Conservation (phyloP, 2,797 vertebrate genomes). For the Miichthys miiuy region DNA sequence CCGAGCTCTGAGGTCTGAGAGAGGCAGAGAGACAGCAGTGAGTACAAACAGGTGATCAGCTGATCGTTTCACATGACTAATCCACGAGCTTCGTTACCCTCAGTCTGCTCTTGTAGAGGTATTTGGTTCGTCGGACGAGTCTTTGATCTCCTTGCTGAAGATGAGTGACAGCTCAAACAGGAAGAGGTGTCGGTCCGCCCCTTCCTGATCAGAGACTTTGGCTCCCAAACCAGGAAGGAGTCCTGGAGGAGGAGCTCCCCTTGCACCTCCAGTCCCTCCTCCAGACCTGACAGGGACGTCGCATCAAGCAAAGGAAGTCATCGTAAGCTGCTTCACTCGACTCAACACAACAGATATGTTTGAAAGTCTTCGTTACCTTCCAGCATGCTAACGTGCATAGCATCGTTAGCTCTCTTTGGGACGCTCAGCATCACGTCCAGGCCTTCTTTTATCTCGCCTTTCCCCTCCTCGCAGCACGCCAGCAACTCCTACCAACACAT, state of each 20-base stretch:
- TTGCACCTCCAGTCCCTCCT: constrained; percentile 97
- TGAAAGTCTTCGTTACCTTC: constrained; percentile 87
- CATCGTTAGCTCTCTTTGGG: constrained; percentile 97
- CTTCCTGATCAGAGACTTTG: constrained; percentile 97
- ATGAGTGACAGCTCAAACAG: constrained; percentile 98
- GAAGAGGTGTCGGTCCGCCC: constrained; percentile 98
- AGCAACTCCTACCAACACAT: constrained; percentile 89
- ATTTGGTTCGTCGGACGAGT: constrained; percentile 97
- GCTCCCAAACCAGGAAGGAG: constrained; percentile 98
- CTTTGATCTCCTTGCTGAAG: constrained; percentile 99
- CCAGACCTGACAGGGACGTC: constrained; percentile 87
- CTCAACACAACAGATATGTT: too few species aligned
- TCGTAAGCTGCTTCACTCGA: neutral
- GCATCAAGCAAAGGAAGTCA: neutral
- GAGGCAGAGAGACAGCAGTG: neutral
- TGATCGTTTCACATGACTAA: too few species aligned
- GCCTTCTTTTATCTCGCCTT: constrained; percentile 97
- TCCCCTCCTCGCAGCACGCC: constrained; percentile 97
- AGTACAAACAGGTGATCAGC: neutral
- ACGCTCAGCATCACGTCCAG: constrained; percentile 99
- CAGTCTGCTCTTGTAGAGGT: constrained; percentile 93
- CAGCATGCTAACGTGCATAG: constrained; percentile 99
- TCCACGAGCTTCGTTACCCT: constrained; percentile 55
- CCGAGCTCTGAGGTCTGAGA: constrained; percentile 96
- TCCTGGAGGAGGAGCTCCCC: constrained; percentile 98